These are phyloP conservation scores for Mystacides longicornis DNA, from an alignment of 2,888 invertebrate genomes.

Conservation along the genomic window DNA sequence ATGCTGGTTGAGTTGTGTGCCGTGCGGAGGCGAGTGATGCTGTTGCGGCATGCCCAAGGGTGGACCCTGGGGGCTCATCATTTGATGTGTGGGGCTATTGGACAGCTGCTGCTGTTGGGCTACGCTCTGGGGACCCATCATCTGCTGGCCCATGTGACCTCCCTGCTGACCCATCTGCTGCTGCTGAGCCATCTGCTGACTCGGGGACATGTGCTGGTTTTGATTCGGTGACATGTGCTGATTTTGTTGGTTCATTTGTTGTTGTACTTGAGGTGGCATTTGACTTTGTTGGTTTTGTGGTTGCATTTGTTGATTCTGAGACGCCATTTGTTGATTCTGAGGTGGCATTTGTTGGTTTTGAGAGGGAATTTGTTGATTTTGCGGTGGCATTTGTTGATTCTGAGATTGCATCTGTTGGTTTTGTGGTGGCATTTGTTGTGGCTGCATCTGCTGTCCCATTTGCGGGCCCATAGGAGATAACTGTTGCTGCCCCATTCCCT, in stretches of 20 bases:
- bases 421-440: slow-evolving; percentile 43
- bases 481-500: slow-evolving; percentile 30
- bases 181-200: slow-evolving; percentile 33
- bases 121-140: slow-evolving; percentile 2
- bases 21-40: slow-evolving; percentile 23
- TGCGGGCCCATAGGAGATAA: slow-evolving; percentile 23
- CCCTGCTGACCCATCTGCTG: slow-evolving; percentile 22
- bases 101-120: slow-evolving; percentile 27
- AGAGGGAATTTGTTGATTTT: slow-evolving; percentile 44
- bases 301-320: slow-evolving; percentile 35
- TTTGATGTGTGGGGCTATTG: slow-evolving; percentile 30
- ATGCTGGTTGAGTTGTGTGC: slow-evolving; percentile 32
- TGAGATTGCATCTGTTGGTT: slow-evolving; percentile 36
- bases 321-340: slow-evolving; percentile 45
- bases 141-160: neutral
- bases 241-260: slow-evolving; percentile 29
- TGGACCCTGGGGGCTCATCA: slow-evolving; percentile 40
- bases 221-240: slow-evolving; percentile 34
- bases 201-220: slow-evolving; percentile 33
- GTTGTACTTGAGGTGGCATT: slow-evolving; percentile 36
- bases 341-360: slow-evolving; percentile 40
- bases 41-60: slow-evolving; percentile 26
- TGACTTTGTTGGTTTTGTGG: slow-evolving; percentile 34
- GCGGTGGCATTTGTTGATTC: slow-evolving; percentile 41
- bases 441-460: slow-evolving; percentile 35